These are phyloP conservation scores for Rapana venosa DNA, from an alignment of 2,888 invertebrate species.

Conservation along the genomic window DNA sequence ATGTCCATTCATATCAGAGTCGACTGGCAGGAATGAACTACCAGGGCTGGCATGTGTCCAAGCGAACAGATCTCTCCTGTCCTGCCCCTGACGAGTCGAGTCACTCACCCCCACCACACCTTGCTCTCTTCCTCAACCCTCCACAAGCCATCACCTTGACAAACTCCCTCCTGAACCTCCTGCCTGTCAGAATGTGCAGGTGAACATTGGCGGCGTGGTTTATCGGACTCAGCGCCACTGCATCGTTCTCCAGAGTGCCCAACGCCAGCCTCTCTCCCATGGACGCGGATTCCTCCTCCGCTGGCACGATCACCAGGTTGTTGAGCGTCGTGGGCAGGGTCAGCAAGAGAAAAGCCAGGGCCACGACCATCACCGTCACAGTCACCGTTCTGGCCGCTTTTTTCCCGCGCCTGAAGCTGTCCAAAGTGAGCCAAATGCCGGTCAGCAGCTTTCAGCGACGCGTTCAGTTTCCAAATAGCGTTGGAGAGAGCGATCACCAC, in stretches of 20 bases:
- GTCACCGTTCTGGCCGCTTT: neutral
- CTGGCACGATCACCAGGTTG: neutral
- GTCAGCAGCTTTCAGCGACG: neutral
- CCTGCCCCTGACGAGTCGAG: no score
- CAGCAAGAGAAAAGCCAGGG: neutral
- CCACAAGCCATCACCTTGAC: neutral
- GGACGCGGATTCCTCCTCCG: neutral
- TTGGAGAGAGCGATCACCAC: neutral
- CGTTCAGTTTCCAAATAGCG: neutral
- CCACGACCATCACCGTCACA: slow-evolving; percentile 1
- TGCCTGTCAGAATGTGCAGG: neutral
- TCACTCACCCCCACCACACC: neutral
- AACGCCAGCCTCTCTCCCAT: neutral
- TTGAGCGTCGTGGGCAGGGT: neutral
- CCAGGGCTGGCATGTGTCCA: no score
- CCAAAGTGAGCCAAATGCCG: no score
- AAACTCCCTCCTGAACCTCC: neutral
- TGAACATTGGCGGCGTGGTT: neutral
- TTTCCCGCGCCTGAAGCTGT: neutral
- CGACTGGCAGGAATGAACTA: no score
- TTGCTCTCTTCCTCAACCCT: neutral
- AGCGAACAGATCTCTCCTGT: no score
- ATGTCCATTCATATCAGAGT: no score
- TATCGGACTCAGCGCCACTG: neutral
- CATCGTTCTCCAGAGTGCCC: no score